phyloP scores from a whole-genome alignment of 2,797 vertebrate species.

The Malurus splendens region DNA sequence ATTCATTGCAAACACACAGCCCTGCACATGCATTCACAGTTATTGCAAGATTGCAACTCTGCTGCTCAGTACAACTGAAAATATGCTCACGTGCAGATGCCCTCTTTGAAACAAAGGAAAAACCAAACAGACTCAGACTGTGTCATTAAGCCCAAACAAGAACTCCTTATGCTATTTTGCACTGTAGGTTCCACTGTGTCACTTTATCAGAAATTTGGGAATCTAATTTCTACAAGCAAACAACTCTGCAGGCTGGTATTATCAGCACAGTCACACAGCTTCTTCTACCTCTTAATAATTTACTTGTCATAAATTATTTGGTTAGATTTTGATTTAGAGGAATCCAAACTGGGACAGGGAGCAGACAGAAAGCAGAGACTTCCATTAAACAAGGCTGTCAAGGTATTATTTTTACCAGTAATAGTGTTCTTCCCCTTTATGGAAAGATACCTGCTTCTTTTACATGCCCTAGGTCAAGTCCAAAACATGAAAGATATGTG shows the following conservation, averaged over 20 bases:
- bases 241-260: neutral
- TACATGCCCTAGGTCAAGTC: neutral
- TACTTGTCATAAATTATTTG: neutral
- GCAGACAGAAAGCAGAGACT: neutral
- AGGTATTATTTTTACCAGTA: neutral
- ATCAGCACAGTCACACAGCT: neutral
- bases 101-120: neutral
- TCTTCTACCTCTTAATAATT: neutral
- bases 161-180: neutral
- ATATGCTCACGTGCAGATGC: accelerated
- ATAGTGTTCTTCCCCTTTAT: neutral
- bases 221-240: neutral
- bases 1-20: neutral
- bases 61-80: neutral
- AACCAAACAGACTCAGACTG: neutral
- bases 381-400: neutral
- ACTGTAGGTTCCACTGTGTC: neutral
- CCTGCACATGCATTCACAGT: neutral
- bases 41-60: neutral
- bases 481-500: neutral
- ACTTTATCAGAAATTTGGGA: neutral
- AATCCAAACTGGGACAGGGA: neutral
- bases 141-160: neutral
- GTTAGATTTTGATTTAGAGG: neutral
- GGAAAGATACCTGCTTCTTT: neutral